phyloP scores from a whole-genome alignment of 2,888 invertebrate genomes.

The Aleiodes leptofemur region DNA sequence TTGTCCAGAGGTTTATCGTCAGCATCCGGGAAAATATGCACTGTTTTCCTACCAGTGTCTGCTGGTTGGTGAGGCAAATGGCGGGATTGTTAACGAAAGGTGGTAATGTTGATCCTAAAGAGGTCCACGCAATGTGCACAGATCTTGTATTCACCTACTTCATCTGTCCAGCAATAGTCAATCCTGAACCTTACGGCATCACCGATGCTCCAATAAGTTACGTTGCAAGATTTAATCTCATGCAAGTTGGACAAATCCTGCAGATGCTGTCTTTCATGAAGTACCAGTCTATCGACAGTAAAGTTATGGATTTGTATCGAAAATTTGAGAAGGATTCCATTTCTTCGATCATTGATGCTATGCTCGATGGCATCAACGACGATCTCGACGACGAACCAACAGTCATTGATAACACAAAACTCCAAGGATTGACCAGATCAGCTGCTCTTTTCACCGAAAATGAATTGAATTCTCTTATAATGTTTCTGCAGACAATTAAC shows the following conservation, averaged over 20 bases:
- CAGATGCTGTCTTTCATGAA: conserved; percentile 93
- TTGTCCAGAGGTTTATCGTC: conserved; percentile 88
- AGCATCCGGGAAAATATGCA: conserved; percentile 90
- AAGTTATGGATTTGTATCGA: conserved; percentile 85
- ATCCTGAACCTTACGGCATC: conserved; percentile 96
- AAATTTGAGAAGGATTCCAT: conserved; percentile 89
- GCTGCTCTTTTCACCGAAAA: conserved; percentile 82
- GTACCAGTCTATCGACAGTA: conserved; percentile 87
- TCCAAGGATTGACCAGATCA: conserved; percentile 80
- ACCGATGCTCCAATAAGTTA: conserved; percentile 94
- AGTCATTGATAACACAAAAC: conserved; percentile 74
- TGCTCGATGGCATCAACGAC: conserved; percentile 77
- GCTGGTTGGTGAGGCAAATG: conserved; percentile 94
- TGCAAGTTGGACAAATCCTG: conserved; percentile 94
- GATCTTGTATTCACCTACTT: conserved; percentile 95
- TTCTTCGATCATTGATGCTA: conserved; percentile 85
- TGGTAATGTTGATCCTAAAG: conserved; percentile 77
- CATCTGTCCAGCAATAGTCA: conserved; percentile 96
- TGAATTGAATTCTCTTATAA: conserved; percentile 81
- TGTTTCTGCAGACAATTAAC: conserved; percentile 77
- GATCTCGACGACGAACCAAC: conserved; percentile 76
- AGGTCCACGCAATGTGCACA: conserved; percentile 86
- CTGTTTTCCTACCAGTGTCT: conserved; percentile 92
- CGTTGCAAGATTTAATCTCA: conserved; percentile 91
- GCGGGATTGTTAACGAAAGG: conserved; percentile 82